Conservation (phyloP, 2,797 vertebrate species). For the Betta splendens region DNA sequence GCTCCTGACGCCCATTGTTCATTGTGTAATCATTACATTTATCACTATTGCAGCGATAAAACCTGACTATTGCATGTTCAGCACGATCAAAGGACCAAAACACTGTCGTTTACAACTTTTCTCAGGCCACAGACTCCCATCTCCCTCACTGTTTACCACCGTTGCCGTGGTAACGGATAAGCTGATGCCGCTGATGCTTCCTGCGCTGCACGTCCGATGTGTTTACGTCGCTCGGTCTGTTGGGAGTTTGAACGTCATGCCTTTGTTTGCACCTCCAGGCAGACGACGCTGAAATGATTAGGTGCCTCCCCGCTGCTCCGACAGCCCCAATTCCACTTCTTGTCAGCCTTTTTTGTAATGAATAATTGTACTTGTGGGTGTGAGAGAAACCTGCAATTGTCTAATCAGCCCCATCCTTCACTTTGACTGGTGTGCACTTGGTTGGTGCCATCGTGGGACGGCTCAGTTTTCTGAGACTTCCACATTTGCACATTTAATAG, state of each 20-base stretch:
- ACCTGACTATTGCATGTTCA: background rate
- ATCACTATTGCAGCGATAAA: background rate
- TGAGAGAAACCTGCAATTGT: conserved; percentile 1
- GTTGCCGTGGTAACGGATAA: conserved; percentile 9
- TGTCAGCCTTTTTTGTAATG: conserved; percentile 3
- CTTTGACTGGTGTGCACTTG: background rate
- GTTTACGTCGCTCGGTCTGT: no score
- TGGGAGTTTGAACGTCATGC: background rate
- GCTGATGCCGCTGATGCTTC: background rate
- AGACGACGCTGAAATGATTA: conserved; percentile 11
- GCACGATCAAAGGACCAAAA: background rate
- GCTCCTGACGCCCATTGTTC: background rate
- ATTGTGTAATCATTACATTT: background rate
- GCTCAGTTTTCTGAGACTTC: no score
- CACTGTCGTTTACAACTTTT: background rate
- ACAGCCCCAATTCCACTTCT: background rate
- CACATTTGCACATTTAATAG: no score
- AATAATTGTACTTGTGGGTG: background rate
- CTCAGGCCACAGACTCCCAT: background rate
- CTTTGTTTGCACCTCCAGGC: background rate
- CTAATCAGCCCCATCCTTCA: conserved; percentile 12
- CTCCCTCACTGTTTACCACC: background rate
- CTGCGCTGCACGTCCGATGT: no score
- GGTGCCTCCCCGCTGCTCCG: conserved; percentile 7
- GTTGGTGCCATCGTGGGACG: conserved; percentile 10